Base-by-base conservation (phyloP, 2,797 vertebrate genomes). In the Acrossocheilus wenchowensis region DNA sequence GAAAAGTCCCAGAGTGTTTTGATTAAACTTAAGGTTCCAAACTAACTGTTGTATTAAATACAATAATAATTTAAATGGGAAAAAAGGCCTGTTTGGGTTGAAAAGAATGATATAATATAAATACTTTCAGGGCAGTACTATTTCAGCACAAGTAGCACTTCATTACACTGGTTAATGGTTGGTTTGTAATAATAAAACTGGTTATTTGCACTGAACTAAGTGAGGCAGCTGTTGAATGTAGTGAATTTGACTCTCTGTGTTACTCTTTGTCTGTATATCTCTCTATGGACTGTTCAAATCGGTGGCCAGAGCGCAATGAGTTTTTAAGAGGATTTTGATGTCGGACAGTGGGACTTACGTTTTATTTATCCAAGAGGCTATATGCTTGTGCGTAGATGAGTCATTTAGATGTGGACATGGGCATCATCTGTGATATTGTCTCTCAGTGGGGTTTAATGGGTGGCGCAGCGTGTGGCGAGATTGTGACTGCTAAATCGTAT, bases 311-410 rank as follows among this genome's bases (percentile, higher is more conserved):
- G 71, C 81, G 60, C 88, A 88, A 88, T 89, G 89, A 88, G 87
- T 52, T 83, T 82, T 83, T 89, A 90, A 87, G 86, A 72, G 90
- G 89, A 90, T 91, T 90, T 82, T 80, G 71, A 75, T 80, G 43
- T 41, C 52, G 10, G 52, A 41, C 6, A 26, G 52, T 14, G 1
- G 57, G 34, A 75, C 75, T 48, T 85, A 73, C 19, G 15, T 62
- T 79, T 69, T 78, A 66, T 78, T 69, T 83, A 68, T 83, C 57
- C 74, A 71, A 39, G 73, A 48, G 21, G 15, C 34, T 62, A 36
- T 57, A 48, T 71, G 74, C 66, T 30, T 85, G 69, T 2, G 17
- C 2, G 11, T 78, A 78, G 26, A 73, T 81, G 69, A 43, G 7
- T 71, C 23, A 48, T 69, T 69, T 64, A 30, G 41, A 80, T 71